These are phyloP conservation scores for Acanthosoma haemorrhoidale DNA, from an alignment of 2,888 invertebrate genomes.

Conservation along the genomic window DNA sequence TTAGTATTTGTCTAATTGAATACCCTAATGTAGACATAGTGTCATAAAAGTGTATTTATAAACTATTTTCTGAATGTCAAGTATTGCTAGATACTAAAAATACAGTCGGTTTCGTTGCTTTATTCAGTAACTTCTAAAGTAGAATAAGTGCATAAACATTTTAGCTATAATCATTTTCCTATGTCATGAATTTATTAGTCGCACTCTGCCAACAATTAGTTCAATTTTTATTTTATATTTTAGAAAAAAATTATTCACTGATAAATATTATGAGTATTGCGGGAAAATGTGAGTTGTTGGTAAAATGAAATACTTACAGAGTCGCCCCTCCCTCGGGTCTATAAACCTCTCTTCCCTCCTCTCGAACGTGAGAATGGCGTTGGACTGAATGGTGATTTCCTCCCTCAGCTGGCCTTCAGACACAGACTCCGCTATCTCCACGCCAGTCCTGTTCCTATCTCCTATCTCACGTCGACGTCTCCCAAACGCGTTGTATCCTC, in stretches of 20 bases:
- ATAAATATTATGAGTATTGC: neutral
- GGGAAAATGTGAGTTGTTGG: neutral
- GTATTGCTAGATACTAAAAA: too few species aligned
- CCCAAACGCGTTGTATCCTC: constrained; percentile 85
- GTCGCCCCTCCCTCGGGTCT: constrained; percentile 70
- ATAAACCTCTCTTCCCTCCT: constrained; percentile 72
- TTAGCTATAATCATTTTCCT: too few species aligned
- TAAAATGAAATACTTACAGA: constrained; percentile 19
- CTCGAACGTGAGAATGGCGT: constrained; percentile 84
- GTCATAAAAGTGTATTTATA: too few species aligned
- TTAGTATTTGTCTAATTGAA: too few species aligned
- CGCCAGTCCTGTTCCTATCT: constrained; percentile 43
- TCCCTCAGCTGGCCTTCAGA: constrained; percentile 73
- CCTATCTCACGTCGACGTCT: constrained; percentile 55
- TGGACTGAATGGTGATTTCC: constrained; percentile 88
- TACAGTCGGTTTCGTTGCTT: too few species aligned
- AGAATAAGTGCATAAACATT: too few species aligned
- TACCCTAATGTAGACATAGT: too few species aligned
- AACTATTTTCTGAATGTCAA: too few species aligned
- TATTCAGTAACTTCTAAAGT: too few species aligned
- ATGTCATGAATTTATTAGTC: too few species aligned
- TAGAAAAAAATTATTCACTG: neutral
- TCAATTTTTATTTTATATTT: too few species aligned
- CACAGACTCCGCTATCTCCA: constrained; percentile 35
- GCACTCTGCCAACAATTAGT: too few species aligned